phyloP scores from a whole-genome alignment of 2,113 vertebrate species.

The Scolopax mira region DNA sequence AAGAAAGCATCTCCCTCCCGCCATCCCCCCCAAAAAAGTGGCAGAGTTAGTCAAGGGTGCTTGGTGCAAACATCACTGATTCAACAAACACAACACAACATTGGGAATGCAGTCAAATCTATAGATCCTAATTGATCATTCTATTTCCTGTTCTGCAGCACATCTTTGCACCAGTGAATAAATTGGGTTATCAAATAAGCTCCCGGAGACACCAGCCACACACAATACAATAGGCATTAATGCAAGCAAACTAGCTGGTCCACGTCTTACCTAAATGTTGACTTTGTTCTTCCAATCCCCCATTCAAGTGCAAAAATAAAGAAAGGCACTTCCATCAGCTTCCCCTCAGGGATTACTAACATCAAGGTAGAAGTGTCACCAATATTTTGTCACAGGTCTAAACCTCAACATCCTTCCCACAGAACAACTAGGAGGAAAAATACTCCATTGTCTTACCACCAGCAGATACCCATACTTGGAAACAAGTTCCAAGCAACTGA shows the following conservation, averaged over 20 bases:
- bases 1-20: background rate
- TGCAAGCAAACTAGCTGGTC: background rate
- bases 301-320: background rate
- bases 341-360: background rate
- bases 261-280: background rate
- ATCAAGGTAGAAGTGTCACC: background rate
- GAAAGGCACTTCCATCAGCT: background rate
- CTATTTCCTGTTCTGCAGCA: background rate
- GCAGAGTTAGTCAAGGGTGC: background rate
- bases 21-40: background rate
- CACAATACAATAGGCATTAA: background rate
- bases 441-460: background rate
- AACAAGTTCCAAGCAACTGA: background rate
- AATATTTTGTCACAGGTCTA: background rate
- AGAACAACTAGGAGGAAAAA: background rate
- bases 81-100: background rate
- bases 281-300: background rate
- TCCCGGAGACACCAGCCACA: background rate
- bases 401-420: background rate
- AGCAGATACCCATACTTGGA: background rate
- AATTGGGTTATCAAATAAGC: background rate
- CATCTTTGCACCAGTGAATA: background rate
- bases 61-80: background rate
- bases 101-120: background rate
- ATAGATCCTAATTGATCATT: accelerated